These are phyloP conservation scores for Pseudopipra pipra DNA, from an alignment of 2,113 vertebrate genomes.

Conservation along the genomic window DNA sequence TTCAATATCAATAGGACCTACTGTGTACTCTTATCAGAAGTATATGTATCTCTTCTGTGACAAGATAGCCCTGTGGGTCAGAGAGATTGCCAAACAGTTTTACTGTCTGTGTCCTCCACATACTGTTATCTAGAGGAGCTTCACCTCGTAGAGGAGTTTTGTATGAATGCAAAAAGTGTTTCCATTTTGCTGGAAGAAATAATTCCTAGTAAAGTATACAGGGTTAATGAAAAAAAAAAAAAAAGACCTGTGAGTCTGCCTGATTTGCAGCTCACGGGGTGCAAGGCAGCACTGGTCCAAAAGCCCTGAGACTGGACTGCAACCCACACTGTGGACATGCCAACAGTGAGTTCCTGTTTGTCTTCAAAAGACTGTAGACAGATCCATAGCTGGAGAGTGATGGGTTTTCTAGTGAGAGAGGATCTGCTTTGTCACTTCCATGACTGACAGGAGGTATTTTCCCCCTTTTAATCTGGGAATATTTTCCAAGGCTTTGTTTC, in stretches of 20 bases:
- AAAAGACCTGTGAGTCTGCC: not conserved
- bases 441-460: not conserved
- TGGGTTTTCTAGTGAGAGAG: not conserved
- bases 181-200: not conserved
- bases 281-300: not conserved
- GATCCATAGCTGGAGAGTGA: not conserved
- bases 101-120: not conserved
- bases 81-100: not conserved
- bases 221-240: not conserved
- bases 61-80: not conserved
- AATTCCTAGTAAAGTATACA: not conserved
- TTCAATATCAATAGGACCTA: slow-evolving; percentile 6
- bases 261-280: not conserved
- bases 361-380: not conserved
- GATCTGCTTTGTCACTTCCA: not conserved
- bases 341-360: not conserved
- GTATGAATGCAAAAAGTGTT: not conserved
- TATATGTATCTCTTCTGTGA: not conserved
- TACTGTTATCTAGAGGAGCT: not conserved
- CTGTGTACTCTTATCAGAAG: not conserved
- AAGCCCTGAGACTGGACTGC: not conserved
- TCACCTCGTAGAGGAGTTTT: not conserved
- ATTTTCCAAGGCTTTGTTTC: not conserved
- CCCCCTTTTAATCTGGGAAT: not conserved
- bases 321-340: not conserved